These are phyloP conservation scores for Eupleurogrammus muticus DNA, from an alignment of 2,797 vertebrate species.

Conservation along the genomic window DNA sequence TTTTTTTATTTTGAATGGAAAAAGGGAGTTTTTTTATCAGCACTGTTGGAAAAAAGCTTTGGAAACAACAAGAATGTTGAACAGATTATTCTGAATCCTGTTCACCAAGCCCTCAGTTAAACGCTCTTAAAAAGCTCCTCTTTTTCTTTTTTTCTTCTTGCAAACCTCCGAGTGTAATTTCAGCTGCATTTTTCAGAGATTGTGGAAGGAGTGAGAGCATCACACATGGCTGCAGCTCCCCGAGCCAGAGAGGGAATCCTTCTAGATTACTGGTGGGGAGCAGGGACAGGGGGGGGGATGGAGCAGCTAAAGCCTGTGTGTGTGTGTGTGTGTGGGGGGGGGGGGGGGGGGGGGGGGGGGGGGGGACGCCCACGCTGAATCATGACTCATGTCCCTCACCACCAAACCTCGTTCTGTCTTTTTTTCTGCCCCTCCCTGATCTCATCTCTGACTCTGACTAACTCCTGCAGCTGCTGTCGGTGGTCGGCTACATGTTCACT, in stretches of 20 bases:
- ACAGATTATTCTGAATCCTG: not conserved
- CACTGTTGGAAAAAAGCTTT: no score
- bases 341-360: not conserved
- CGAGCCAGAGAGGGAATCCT: slow-evolving; percentile 60
- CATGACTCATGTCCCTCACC: slow-evolving; percentile 63
- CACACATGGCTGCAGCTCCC: slow-evolving; percentile 41
- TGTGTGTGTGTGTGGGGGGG: slow-evolving; percentile 2
- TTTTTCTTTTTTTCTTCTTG: not conserved
- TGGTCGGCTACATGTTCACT: slow-evolving; percentile 5
- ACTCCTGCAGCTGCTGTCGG: slow-evolving; percentile 33
- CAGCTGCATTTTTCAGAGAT: slow-evolving; percentile 36
- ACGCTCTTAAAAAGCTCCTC: not conserved
- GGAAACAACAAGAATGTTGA: not conserved
- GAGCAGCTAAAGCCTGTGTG: slow-evolving; percentile 43
- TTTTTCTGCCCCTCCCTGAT: slow-evolving; percentile 63
- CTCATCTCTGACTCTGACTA: slow-evolving; percentile 17
- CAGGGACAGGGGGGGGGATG: slow-evolving; percentile 47
- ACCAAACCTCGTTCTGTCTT: slow-evolving; percentile 13
- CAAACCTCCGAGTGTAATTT: slow-evolving; percentile 7
- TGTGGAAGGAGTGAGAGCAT: slow-evolving; percentile 15
- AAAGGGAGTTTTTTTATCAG: no score
- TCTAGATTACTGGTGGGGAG: slow-evolving; percentile 39
- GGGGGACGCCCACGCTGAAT: slow-evolving; percentile 25
- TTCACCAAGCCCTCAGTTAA: not conserved
- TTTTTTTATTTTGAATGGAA: no score